Conservation (phyloP, 1,140 invertebrate genomes). For the Lucilia cuprina region DNA sequence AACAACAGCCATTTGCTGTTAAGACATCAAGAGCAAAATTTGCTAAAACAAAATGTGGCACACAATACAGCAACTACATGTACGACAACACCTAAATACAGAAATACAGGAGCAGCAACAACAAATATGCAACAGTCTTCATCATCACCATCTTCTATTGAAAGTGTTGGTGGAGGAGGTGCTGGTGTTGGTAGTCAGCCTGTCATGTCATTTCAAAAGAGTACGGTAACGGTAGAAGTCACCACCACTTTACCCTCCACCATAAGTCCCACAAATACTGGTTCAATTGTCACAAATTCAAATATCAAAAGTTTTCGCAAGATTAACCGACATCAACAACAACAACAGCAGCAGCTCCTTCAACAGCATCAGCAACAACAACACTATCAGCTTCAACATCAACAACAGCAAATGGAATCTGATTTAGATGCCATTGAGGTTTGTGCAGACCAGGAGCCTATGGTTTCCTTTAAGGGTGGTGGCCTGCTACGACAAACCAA, state of each 20-base stretch:
- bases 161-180: not conserved
- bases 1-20: slow-evolving; percentile 42
- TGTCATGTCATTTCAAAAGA: slow-evolving; percentile 17
- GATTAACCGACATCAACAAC: slow-evolving; percentile 13
- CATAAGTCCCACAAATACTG: slow-evolving; percentile 28
- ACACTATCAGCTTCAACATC: slow-evolving; percentile 4
- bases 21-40: slow-evolving; percentile 47
- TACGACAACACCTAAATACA: slow-evolving; percentile 28
- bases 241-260: slow-evolving; percentile 24
- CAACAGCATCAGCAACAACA: slow-evolving; percentile 35
- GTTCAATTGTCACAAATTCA: not conserved
- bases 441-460: slow-evolving; percentile 48
- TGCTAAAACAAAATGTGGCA: slow-evolving; percentile 33
- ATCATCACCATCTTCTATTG: not conserved
- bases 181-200: not conserved
- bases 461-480: slow-evolving; percentile 19
- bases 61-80: slow-evolving; percentile 39
- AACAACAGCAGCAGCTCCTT: not conserved
- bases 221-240: slow-evolving; percentile 29
- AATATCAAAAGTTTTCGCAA: slow-evolving; percentile 29
- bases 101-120: slow-evolving; percentile 40
- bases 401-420: slow-evolving; percentile 40
- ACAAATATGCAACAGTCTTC: slow-evolving; percentile 40
- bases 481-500: slow-evolving; percentile 45
- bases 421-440: slow-evolving; percentile 60